These are phyloP conservation scores for Atethmia centrago DNA, from an alignment of 2,888 invertebrate species.

Conservation along the genomic window DNA sequence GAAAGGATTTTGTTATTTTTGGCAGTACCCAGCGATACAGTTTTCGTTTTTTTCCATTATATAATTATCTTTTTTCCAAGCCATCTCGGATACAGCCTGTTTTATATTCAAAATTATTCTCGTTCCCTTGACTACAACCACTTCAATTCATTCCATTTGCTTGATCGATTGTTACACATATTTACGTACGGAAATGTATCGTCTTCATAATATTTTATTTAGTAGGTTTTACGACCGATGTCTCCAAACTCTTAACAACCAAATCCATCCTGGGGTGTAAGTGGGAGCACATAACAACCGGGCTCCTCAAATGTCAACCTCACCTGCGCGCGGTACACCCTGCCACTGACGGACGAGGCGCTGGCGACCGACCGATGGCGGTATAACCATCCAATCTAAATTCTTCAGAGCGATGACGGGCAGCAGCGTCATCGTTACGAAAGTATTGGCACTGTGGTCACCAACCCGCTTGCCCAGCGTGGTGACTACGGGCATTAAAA, in stretches of 20 bases:
- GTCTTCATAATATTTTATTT: background rate
- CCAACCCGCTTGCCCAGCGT: too few species aligned
- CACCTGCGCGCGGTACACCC: too few species aligned
- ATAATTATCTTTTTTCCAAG: background rate
- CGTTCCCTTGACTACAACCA: background rate
- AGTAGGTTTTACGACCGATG: background rate
- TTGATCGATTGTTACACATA: background rate
- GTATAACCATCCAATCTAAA: too few species aligned
- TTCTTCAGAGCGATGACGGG: too few species aligned
- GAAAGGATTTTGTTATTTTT: background rate
- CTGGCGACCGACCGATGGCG: too few species aligned
- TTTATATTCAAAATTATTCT: background rate
- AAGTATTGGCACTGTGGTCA: too few species aligned
- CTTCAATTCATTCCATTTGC: conserved; percentile 1
- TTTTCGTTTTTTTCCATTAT: background rate
- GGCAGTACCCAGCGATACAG: background rate
- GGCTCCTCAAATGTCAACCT: too few species aligned
- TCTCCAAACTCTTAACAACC: background rate
- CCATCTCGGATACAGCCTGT: background rate
- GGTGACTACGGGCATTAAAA: too few species aligned
- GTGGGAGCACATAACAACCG: too few species aligned
- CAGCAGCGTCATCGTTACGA: too few species aligned
- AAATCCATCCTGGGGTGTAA: background rate
- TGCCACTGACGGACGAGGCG: too few species aligned
- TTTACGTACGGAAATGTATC: conserved; percentile 1